Percentiles rank a stretch among this genome's conserved stretches.
These are phyloP conservation scores for Cynopterus brachyotis DNA, from an alignment of 2,113 vertebrate species.

Conservation along the genomic window DNA sequence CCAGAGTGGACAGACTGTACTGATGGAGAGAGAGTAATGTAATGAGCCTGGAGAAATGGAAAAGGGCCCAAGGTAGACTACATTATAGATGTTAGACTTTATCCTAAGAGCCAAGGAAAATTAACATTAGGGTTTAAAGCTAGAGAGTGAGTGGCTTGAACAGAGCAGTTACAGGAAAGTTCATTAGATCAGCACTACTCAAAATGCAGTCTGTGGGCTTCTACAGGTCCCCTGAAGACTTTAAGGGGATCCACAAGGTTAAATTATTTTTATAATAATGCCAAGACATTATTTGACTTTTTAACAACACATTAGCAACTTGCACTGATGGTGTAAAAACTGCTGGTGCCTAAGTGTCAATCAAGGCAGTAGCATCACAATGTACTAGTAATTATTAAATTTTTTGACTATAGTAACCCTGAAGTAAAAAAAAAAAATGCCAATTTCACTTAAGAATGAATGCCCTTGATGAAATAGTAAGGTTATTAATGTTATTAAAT, in stretches of 20 bases:
- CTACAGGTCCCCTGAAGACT: neutral
- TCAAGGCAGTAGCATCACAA: neutral
- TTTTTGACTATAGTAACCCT: neutral
- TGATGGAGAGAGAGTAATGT: neutral
- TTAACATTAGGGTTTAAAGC: neutral
- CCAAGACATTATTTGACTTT: neutral
- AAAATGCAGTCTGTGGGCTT: neutral
- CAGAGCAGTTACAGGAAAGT: neutral
- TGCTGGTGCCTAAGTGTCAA: no score
- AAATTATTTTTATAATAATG: neutral
- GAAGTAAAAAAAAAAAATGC: neutral
- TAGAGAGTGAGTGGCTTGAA: neutral
- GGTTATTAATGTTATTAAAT: neutral
- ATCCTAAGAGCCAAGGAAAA: neutral
- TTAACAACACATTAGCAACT: neutral
- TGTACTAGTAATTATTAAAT: neutral
- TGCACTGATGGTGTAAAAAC: neutral
- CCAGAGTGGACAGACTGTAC: neutral
- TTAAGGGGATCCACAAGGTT: neutral
- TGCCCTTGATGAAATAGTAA: neutral
- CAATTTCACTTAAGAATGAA: neutral
- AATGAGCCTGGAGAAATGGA: neutral
- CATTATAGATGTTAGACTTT: neutral
- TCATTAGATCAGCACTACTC: neutral
- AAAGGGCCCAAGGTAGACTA: neutral